phyloP scores from a whole-genome alignment of 2,797 vertebrate genomes.

The Rhyacichthys aspro region DNA sequence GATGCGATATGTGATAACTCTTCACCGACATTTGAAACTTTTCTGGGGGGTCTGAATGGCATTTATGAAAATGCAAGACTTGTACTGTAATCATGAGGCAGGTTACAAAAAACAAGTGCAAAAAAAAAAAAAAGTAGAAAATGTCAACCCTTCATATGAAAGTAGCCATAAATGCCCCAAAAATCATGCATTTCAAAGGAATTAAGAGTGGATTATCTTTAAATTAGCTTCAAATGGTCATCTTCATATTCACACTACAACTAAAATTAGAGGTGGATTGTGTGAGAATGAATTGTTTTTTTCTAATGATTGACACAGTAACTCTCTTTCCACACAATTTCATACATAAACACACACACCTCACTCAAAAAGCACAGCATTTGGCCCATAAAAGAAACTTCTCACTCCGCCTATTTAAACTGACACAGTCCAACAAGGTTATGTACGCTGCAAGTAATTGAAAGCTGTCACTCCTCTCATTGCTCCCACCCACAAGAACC shows the following conservation, averaged over 20 bases:
- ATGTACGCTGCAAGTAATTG: slow-evolving; percentile 38
- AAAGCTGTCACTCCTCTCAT: slow-evolving; percentile 27
- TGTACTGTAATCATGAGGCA: background rate
- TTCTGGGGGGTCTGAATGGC: background rate
- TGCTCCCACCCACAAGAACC: slow-evolving; percentile 13
- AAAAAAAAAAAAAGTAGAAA: slow-evolving; percentile 15
- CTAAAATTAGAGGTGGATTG: slow-evolving; percentile 2
- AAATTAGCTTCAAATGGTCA: slow-evolving; percentile 25
- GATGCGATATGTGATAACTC: slow-evolving; percentile 1
- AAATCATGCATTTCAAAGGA: background rate
- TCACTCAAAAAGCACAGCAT: slow-evolving; percentile 4
- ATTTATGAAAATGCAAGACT: slow-evolving; percentile 32
- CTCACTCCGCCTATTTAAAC: slow-evolving; percentile 1
- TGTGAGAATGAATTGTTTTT: slow-evolving; percentile 1
- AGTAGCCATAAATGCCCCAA: slow-evolving; percentile 3
- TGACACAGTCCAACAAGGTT: slow-evolving; percentile 50
- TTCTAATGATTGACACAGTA: slow-evolving; percentile 3
- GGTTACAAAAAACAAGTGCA: slow-evolving; percentile 5
- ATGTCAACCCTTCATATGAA: slow-evolving; percentile 5
- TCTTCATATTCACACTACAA: slow-evolving; percentile 19
- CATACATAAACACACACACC: slow-evolving; percentile 7
- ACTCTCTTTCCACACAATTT: background rate
- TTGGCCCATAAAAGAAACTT: slow-evolving; percentile 12
- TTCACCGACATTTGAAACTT: background rate
- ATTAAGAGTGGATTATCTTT: slow-evolving; percentile 24